These are phyloP conservation scores for Steinernema khuongi DNA, from an alignment of 1,140 invertebrate species.

Conservation along the genomic window DNA sequence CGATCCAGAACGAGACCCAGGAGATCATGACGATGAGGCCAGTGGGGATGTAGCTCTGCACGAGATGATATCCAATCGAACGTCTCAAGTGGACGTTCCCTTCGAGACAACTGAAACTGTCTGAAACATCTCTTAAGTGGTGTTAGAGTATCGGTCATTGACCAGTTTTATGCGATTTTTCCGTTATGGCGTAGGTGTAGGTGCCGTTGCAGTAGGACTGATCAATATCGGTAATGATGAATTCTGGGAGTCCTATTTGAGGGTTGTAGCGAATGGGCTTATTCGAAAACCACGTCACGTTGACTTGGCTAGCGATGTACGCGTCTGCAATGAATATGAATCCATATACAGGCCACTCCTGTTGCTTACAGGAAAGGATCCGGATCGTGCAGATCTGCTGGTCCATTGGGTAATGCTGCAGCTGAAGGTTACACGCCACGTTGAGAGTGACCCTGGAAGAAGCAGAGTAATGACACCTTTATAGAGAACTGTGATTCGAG, in stretches of 20 bases:
- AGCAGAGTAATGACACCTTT: too few species aligned
- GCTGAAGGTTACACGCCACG: too few species aligned
- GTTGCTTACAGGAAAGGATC: too few species aligned
- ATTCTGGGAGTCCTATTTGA: slow-evolving; percentile 79
- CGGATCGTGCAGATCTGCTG: too few species aligned
- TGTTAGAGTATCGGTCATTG: not conserved
- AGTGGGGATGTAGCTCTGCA: slow-evolving; percentile 92
- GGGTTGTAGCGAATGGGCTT: slow-evolving; percentile 82
- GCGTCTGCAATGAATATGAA: slow-evolving; percentile 68
- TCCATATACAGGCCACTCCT: too few species aligned
- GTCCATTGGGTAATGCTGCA: too few species aligned
- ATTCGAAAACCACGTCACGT: slow-evolving; percentile 77
- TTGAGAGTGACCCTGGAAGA: slow-evolving; percentile 85
- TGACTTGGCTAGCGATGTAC: slow-evolving; percentile 84
- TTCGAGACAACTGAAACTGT: slow-evolving; percentile 41
- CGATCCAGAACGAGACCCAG: too few species aligned
- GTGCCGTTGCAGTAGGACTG: slow-evolving; percentile 42
- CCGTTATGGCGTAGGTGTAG: slow-evolving; percentile 42
- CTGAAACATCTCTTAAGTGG: slow-evolving; percentile 23
- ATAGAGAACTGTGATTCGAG: too few species aligned
- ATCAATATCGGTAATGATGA: slow-evolving; percentile 75
- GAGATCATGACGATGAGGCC: not conserved
- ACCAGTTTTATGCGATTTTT: slow-evolving; percentile 35
- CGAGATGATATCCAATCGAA: slow-evolving; percentile 83
- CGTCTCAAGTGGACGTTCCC: slow-evolving; percentile 62